Evolutionary conservation across 2,888 invertebrate species (phyloP).

Genomic region (Silvanus unidentatus): DNA sequence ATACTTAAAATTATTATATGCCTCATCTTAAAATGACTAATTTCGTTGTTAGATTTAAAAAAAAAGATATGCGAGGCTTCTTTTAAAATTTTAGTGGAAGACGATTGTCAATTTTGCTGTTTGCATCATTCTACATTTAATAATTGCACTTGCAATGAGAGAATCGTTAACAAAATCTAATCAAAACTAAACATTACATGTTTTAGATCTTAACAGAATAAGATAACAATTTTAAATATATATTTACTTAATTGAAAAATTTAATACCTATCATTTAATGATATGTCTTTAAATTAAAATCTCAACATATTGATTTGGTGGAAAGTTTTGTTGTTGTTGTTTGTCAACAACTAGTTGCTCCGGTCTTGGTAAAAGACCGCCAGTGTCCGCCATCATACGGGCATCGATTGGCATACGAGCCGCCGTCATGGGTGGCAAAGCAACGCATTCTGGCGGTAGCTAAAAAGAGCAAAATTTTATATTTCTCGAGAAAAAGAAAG

Average conservation of each 20-base stretch:
- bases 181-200: too few relatives aligned
- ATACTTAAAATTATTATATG: too few relatives aligned
- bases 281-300: slow-evolving; percentile 33
- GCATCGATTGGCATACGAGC: slow-evolving; percentile 29
- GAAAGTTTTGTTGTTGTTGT: slow-evolving; percentile 35
- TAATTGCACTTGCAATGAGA: too few relatives aligned
- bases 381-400: slow-evolving; percentile 36
- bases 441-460: slow-evolving; percentile 42
- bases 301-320: slow-evolving; percentile 41
- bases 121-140: too few relatives aligned
- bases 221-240: too few relatives aligned
- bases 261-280: neutral
- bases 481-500: slow-evolving; percentile 2
- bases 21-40: too few relatives aligned
- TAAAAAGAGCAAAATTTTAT: slow-evolving; percentile 22
- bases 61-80: too few relatives aligned
- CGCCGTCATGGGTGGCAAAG: slow-evolving; percentile 36
- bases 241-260: neutral
- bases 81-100: too few relatives aligned
- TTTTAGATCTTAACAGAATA: too few relatives aligned
- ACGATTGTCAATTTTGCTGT: too few relatives aligned
- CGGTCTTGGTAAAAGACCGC: slow-evolving; percentile 26
- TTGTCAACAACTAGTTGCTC: slow-evolving; percentile 39
- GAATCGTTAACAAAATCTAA: too few relatives aligned
- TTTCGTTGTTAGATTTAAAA: too few relatives aligned